Evolutionary conservation across 92 coral and sea anemone species (phyloP).

Genomic region (Zoanthus gigantus): DNA sequence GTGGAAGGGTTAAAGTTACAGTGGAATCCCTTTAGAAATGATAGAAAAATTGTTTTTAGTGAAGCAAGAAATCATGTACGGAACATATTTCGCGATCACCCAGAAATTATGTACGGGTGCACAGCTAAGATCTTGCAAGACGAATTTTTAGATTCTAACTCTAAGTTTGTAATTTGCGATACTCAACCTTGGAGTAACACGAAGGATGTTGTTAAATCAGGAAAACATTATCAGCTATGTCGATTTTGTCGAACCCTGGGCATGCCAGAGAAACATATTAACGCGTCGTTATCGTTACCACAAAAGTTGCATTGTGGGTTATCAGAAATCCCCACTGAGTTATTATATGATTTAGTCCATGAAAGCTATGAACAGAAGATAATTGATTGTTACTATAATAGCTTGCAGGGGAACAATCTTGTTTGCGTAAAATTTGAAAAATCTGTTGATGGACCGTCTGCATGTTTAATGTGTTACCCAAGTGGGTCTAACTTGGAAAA

Average conservation of each 20-base stretch:
- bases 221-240: background rate
- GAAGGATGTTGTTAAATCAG: background rate
- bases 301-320: slow-evolving; percentile 43
- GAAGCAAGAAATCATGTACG: slow-evolving; percentile 38
- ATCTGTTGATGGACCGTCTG: background rate
- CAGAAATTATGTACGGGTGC: slow-evolving; percentile 65
- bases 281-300: background rate
- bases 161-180: background rate
- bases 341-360: slow-evolving; percentile 63
- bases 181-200: background rate
- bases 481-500: slow-evolving; percentile 72
- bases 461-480: slow-evolving; percentile 71
- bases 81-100: slow-evolving; percentile 65
- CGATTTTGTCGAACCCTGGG: background rate
- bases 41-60: background rate
- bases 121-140: slow-evolving; percentile 50
- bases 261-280: background rate
- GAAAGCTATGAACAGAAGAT: slow-evolving; percentile 73
- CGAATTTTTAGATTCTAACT: slow-evolving; percentile 43
- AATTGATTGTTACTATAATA: slow-evolving; percentile 57
- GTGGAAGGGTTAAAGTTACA: background rate
- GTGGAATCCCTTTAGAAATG: background rate
- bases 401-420: slow-evolving; percentile 79
- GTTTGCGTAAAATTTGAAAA: slow-evolving; percentile 42
- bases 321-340: slow-evolving; percentile 65